phyloP scores from a whole-genome alignment of 2,113 vertebrate species.

The Picathartes gymnocephalus region DNA sequence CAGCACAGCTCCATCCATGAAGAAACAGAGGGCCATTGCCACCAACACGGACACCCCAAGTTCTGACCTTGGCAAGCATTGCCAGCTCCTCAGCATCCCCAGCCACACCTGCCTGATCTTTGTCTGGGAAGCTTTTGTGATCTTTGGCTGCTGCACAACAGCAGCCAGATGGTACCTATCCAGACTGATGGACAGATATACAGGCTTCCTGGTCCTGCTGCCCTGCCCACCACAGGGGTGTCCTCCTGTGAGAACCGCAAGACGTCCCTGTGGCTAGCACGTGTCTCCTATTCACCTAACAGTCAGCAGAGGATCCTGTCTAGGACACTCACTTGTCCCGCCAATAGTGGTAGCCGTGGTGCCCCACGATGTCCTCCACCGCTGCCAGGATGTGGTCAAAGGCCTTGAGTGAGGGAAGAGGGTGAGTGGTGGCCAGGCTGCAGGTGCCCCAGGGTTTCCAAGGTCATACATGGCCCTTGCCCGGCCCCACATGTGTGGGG shows the following conservation, averaged over 20 bases:
- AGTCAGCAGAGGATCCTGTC: neutral
- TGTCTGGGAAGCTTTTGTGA: neutral
- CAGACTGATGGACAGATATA: neutral
- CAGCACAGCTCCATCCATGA: neutral
- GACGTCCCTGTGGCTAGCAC: neutral
- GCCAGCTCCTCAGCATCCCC: neutral
- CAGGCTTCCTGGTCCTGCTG: neutral
- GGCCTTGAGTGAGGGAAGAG: slow-evolving; percentile 75
- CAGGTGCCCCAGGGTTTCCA: rapidly evolving
- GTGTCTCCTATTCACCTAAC: neutral
- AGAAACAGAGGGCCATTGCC: neutral
- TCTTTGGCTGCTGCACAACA: neutral
- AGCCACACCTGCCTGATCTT: neutral
- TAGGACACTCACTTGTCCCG: slow-evolving; percentile 86
- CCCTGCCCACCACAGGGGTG: neutral
- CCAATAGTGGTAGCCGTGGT: slow-evolving; percentile 97
- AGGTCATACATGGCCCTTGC: rapidly evolving
- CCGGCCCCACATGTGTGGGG: rapidly evolving
- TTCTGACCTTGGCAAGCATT: neutral
- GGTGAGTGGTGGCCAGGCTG: neutral
- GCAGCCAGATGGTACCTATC: neutral
- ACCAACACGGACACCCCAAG: neutral
- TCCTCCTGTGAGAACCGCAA: neutral
- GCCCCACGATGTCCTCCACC: slow-evolving; percentile 93
- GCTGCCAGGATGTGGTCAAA: slow-evolving; percentile 97